Base-by-base conservation (phyloP, 2,113 vertebrate genomes). In the Myanophis thanlyinensis region DNA sequence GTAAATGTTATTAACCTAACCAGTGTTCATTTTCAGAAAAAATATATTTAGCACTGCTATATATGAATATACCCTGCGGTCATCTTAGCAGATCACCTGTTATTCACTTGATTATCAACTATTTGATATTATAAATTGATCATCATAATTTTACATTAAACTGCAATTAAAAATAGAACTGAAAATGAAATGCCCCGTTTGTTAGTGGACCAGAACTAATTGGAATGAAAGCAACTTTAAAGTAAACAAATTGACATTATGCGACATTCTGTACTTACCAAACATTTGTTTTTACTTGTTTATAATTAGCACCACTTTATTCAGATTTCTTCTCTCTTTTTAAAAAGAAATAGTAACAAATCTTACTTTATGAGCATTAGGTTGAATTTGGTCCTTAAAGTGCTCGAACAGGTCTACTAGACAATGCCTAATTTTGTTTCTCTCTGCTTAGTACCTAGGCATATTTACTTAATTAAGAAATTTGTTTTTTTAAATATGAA, bases 391-490 rank as follows among this genome's bases (percentile, higher is more conserved):
- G n/a, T 88, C 56, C 67, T 0, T 85, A 86, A 18, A 56, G 85
- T 40, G 73, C 49, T 67, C 54, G 44, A 56, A 51, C 8, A 0
- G 62, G 46, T 89, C 1, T 73, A 90, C 51, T 30, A 49, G 93
- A 90, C 1, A 91, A 93, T 35, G 87, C 23, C 0, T 80, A 84
- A 35, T 93, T 94, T 90, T 51, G 88, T 53, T 85, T 51, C 80
- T 91, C 93, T 90, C 85, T 67, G 44, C 11, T 89, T 11, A 52
- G 12, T 90, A 93, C 93, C 91, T 84, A 94, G 89, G 80, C 93
- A 93, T 91, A 89, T 91, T 40, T 88, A 92, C 92, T 94, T 91
- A 52, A 88, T 93, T 95, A 93, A 96, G 93, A 95, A 95, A 94
- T 89, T 85, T 51, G 30, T 49, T 91, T 30, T 27, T 44, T 30